Evolutionary conservation across 1,140 invertebrate genomes (phyloP), one percentile per base, ranked within the genome.

Genomic region (Brachionus sp.): DNA sequence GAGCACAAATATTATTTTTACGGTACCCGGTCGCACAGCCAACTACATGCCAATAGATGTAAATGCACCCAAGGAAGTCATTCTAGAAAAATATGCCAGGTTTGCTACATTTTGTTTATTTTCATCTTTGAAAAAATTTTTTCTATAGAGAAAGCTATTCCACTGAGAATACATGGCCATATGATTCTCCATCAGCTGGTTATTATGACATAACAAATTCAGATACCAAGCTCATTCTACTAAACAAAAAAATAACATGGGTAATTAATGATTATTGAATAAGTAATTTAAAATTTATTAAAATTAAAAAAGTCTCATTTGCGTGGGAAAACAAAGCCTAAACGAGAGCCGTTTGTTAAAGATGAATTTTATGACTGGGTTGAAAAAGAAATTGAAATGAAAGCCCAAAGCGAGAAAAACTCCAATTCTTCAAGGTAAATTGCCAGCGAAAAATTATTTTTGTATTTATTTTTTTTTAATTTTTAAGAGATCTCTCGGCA

Each of bases 41-140:
- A 75, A 75, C 29, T 75, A 75, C 29, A 75, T 75, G 70, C 70
- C 70, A 75, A 44, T 75, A 35, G 70, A 75, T 75, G 70, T 75
- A 50, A 75, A 75, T 35, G 44, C 39, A 12, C 25, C 70, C 1
- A 75, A 75, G 44, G 70, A 75, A 25, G 42, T 29, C 0, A 44
- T 75, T 46, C 25, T 75, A 29, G 70, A 75, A 46, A 75, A 75
- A 75, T 75, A 75, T 29, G 70, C 70, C 4, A 75, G 70, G 70
- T 75, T 57, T n/a, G 50, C 19, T 19, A 7, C 39, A 42, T 50
- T 50, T 50, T 50, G 44, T 5, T 50, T 3, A n/a, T 39, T 10
- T 37, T 68, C 13, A 68, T 9, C n/a, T 29, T 16, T 29, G 6
- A 3, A 19, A 19, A 73, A 73, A 44, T 19, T n/a, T 16, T 46